Conservation (phyloP, 2,113 vertebrate genomes). For the Trochalopteron elliotii region DNA sequence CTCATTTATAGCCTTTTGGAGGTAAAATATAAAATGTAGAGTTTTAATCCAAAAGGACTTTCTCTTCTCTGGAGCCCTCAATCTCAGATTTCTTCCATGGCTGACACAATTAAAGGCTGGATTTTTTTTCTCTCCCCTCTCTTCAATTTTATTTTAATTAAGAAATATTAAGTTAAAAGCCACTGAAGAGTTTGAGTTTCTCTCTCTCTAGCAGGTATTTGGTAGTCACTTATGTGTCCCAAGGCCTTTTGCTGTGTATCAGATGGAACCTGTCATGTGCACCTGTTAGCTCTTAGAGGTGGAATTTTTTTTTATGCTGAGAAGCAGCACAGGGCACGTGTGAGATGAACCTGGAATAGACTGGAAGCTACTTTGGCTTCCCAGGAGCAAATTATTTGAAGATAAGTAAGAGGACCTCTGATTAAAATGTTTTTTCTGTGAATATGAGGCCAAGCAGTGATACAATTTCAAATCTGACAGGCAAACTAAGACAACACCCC, state of each 20-base stretch:
- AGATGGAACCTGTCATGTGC: slow-evolving; percentile 9
- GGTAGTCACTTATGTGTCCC: slow-evolving; percentile 33
- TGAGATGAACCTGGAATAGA: slow-evolving; percentile 4
- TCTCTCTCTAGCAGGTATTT: slow-evolving; percentile 49
- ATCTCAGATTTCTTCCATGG: slow-evolving; percentile 57
- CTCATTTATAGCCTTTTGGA: slow-evolving; percentile 79
- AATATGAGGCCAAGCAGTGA: background rate
- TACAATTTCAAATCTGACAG: background rate
- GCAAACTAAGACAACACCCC: background rate
- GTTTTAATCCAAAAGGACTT: slow-evolving; percentile 75
- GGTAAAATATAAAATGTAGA: slow-evolving; percentile 68
- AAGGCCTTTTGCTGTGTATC: background rate
- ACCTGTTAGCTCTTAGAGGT: background rate
- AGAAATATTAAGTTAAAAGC: slow-evolving; percentile 71
- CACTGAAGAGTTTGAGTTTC: slow-evolving; percentile 24
- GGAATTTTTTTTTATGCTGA: background rate
- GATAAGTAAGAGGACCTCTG: background rate
- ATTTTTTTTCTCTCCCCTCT: background rate
- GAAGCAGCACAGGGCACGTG: background rate
- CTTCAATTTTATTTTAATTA: slow-evolving; percentile 76
- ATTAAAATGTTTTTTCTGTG: background rate
- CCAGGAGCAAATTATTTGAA: background rate
- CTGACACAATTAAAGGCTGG: slow-evolving; percentile 55
- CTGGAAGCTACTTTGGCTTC: background rate
- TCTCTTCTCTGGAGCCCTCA: slow-evolving; percentile 56